phyloP scores from a whole-genome alignment of 2,888 invertebrate genomes.

The Scaeva pyrastri region DNA sequence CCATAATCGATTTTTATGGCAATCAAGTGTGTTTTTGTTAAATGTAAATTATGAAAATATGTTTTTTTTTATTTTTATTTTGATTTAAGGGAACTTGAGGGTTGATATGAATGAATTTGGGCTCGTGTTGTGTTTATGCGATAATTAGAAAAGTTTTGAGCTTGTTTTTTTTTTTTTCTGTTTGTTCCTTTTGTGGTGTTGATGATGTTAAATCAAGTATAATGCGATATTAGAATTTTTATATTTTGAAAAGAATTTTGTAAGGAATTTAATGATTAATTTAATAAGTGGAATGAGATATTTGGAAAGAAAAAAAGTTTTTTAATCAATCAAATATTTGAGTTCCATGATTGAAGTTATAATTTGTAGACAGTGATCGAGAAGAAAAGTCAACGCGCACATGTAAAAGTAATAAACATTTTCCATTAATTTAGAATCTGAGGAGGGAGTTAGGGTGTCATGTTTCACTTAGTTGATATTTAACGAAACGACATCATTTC shows the following conservation, averaged over 20 bases:
- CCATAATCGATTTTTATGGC: constrained; percentile 11
- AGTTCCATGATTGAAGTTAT: neutral
- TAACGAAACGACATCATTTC: too few relatives aligned
- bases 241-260: neutral
- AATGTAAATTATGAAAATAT: constrained; percentile 17
- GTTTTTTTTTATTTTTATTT: neutral
- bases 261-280: constrained; percentile 12
- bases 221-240: neutral
- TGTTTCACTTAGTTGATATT: too few relatives aligned
- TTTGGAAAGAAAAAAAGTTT: constrained; percentile 18
- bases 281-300: neutral
- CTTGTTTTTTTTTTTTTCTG: neutral
- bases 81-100: neutral
- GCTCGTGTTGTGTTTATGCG: constrained; percentile 20
- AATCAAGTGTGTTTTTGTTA: neutral
- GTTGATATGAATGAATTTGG: neutral
- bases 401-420: too few relatives aligned
- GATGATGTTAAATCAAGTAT: constrained; percentile 14
- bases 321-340: constrained; percentile 32
- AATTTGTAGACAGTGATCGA: too few relatives aligned
- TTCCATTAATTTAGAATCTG: too few relatives aligned
- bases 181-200: neutral
- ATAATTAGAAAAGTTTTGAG: constrained; percentile 35
- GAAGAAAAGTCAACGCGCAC: too few relatives aligned
- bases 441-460: too few relatives aligned